These are phyloP conservation scores for Herminia tarsipennalis DNA, from an alignment of 2,888 invertebrate species.

Conservation along the genomic window DNA sequence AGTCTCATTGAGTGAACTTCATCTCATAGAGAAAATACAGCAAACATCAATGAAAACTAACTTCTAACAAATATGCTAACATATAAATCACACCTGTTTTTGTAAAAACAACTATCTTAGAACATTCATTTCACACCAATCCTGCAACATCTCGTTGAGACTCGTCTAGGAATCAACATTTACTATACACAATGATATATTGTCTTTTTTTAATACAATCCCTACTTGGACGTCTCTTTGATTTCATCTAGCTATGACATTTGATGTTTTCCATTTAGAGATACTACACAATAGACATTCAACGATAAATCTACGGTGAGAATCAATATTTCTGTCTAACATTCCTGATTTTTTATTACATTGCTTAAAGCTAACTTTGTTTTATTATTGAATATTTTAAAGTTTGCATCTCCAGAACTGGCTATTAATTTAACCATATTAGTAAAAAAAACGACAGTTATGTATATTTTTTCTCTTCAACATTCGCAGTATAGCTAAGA, in stretches of 20 bases:
- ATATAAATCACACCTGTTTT: conserved; percentile 42
- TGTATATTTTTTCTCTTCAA: no score
- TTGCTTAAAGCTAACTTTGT: no score
- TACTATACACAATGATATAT: conserved; percentile 69
- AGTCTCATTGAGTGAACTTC: neutral
- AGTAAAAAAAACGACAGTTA: no score
- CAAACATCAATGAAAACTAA: conserved; percentile 33
- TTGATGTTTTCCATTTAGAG: conserved; percentile 38
- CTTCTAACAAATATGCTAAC: conserved; percentile 38
- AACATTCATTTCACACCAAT: conserved; percentile 41
- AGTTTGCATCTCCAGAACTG: no score
- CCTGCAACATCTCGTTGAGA: conserved; percentile 33
- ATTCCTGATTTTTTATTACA: no score
- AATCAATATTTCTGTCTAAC: no score
- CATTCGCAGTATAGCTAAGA: no score
- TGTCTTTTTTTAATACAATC: conserved; percentile 74
- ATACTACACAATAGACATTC: no score
- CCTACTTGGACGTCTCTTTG: conserved; percentile 77
- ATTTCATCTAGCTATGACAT: conserved; percentile 74
- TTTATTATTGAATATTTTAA: no score
- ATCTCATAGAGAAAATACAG: conserved; percentile 9
- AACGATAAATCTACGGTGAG: no score
- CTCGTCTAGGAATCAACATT: conserved; percentile 40
- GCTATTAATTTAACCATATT: no score
- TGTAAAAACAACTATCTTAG: conserved; percentile 31